Percentiles rank a stretch among this genome's conserved stretches.
These are phyloP conservation scores for Eufriesea mexicana DNA, from an alignment of 1,140 invertebrate species.

Conservation along the genomic window DNA sequence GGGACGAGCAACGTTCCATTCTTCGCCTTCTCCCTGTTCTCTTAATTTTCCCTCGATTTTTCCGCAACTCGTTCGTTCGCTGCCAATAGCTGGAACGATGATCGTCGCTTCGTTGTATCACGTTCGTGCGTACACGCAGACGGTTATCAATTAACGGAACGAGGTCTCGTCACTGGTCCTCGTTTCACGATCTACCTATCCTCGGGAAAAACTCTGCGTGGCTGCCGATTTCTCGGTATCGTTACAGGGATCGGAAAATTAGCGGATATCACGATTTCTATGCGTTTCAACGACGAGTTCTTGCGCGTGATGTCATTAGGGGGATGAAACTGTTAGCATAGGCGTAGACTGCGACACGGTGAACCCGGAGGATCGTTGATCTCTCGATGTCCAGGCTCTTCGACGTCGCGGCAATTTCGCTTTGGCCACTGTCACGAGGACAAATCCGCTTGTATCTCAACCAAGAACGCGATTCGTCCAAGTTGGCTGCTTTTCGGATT, in stretches of 20 bases:
- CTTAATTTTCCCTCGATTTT: background rate
- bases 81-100: too few species aligned
- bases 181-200: background rate
- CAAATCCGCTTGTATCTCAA: background rate
- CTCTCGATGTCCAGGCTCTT: background rate
- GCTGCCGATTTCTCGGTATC: background rate
- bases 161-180: background rate
- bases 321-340: background rate
- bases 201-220: background rate
- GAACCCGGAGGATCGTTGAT: background rate
- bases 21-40: background rate
- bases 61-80: background rate
- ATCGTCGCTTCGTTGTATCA: background rate
- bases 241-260: background rate
- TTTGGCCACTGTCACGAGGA: background rate
- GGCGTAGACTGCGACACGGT: background rate
- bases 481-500: background rate
- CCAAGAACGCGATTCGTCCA: background rate
- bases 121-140: background rate
- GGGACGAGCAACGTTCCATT: conserved; percentile 7
- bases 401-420: background rate
- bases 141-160: background rate
- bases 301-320: background rate
- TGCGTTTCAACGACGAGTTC: background rate
- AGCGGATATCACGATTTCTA: background rate